A percentile compares a stretch with the other conserved stretches of the same genome.
These are phyloP conservation scores for Nomada ruficornis DNA, from an alignment of 2,888 invertebrate genomes.

Conservation along the genomic window DNA sequence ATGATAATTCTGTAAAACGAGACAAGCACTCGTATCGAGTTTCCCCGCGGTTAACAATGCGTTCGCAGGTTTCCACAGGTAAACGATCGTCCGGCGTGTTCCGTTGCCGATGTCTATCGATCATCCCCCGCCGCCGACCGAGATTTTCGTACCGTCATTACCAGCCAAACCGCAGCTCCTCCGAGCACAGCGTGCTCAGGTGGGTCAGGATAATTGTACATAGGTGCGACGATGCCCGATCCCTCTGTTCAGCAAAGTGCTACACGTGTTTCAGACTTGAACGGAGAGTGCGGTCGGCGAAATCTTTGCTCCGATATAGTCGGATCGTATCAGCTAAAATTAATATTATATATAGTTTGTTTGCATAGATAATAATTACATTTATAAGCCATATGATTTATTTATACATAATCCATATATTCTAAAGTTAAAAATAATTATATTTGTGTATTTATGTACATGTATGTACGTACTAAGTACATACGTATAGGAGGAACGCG, in stretches of 20 bases:
- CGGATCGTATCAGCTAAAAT: background rate
- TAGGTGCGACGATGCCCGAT: conserved; percentile 8
- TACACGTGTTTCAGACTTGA: background rate
- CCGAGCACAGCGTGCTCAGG: background rate
- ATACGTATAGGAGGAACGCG: background rate
- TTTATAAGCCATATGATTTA: no score
- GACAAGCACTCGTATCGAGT: no score
- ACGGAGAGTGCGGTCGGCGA: no score
- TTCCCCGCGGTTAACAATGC: no score
- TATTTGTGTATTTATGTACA: no score
- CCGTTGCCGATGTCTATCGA: conserved; percentile 29
- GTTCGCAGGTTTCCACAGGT: background rate
- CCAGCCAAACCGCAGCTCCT: conserved; percentile 16
- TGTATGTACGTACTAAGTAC: no score
- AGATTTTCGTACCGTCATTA: conserved; percentile 31
- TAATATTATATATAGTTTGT: no score
- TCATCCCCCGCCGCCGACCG: conserved; percentile 16
- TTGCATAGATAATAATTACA: no score
- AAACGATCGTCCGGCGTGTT: conserved; percentile 9
- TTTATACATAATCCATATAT: no score
- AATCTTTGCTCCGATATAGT: background rate
- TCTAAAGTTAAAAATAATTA: no score
- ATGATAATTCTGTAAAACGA: no score
- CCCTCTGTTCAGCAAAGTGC: background rate
- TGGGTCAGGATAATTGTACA: conserved; percentile 7